These are phyloP conservation scores for Cremastinae sp. DNA, from an alignment of 2,888 invertebrate genomes.

Conservation along the genomic window DNA sequence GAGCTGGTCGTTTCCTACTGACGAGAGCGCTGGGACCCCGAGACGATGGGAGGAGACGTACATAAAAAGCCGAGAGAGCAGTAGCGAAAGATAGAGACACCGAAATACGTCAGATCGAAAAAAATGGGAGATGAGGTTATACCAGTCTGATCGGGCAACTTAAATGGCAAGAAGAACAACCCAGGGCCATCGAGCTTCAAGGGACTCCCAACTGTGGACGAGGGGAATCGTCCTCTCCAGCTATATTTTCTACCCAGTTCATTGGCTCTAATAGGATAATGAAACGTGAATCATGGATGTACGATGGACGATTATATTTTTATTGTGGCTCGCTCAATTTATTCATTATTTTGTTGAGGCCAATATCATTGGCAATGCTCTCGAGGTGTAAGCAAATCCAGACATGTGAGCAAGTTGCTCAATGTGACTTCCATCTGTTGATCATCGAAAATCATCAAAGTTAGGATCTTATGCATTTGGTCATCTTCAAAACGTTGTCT, in stretches of 20 bases:
- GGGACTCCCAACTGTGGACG: constrained; percentile 39
- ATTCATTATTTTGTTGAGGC: constrained; percentile 78
- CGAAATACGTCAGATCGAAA: neutral
- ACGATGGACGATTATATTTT: constrained; percentile 76
- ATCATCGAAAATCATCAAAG: too few relatives aligned
- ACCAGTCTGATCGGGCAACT: constrained; percentile 25
- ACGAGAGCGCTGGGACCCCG: constrained; percentile 8
- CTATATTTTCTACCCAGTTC: constrained; percentile 62
- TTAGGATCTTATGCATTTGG: too few relatives aligned
- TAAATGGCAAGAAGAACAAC: constrained; percentile 46
- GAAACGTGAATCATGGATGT: constrained; percentile 76
- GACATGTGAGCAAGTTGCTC: neutral
- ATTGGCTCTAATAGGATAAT: constrained; percentile 77
- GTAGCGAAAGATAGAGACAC: constrained; percentile 22
- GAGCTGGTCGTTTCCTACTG: constrained; percentile 64
- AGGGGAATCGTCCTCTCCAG: constrained; percentile 34
- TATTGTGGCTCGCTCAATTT: constrained; percentile 75
- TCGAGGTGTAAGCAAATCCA: constrained; percentile 67
- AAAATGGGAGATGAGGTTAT: constrained; percentile 29
- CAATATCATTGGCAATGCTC: constrained; percentile 73
- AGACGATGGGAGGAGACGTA: constrained; percentile 32
- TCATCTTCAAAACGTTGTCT: too few relatives aligned
- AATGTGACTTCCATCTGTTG: neutral
- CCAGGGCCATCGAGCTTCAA: constrained; percentile 43
- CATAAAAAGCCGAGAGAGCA: constrained; percentile 5